phyloP scores from a whole-genome alignment of 2,113 vertebrate genomes.

The Arenaria interpres region DNA sequence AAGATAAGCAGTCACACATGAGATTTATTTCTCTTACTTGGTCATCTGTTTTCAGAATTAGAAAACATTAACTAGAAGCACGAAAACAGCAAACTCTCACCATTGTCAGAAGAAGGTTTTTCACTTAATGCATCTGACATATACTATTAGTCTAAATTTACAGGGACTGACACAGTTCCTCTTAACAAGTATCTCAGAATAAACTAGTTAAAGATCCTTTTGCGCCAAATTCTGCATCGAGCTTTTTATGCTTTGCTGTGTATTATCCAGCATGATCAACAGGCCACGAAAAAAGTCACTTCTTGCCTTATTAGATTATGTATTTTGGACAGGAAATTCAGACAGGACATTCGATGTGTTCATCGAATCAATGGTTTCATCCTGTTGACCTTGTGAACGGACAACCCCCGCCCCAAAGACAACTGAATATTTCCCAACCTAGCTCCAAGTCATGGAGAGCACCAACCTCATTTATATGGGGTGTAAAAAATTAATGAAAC shows the following conservation, averaged over 20 bases:
- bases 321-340: slow-evolving; percentile 15
- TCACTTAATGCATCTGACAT: background rate
- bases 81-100: background rate
- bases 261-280: slow-evolving; percentile 17
- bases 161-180: background rate
- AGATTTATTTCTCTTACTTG: background rate
- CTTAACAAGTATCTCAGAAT: slow-evolving; percentile 1
- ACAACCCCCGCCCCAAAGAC: background rate
- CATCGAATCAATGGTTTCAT: background rate
- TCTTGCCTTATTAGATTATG: slow-evolving; percentile 63
- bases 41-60: background rate
- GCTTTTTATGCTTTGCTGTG: background rate
- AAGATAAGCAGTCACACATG: background rate
- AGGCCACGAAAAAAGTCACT: slow-evolving; percentile 45
- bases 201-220: background rate
- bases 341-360: slow-evolving; percentile 10
- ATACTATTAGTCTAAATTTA: background rate
- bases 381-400: background rate
- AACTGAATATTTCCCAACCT: background rate
- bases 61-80: background rate
- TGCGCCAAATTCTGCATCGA: slow-evolving; percentile 30
- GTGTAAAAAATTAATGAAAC: background rate
- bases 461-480: background rate
- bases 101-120: background rate
- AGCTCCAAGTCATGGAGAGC: background rate